Percentiles rank a stretch among this genome's conserved stretches.
phyloP scores from a whole-genome alignment of 2,888 invertebrate genomes.

The Phorcus lineatus region DNA sequence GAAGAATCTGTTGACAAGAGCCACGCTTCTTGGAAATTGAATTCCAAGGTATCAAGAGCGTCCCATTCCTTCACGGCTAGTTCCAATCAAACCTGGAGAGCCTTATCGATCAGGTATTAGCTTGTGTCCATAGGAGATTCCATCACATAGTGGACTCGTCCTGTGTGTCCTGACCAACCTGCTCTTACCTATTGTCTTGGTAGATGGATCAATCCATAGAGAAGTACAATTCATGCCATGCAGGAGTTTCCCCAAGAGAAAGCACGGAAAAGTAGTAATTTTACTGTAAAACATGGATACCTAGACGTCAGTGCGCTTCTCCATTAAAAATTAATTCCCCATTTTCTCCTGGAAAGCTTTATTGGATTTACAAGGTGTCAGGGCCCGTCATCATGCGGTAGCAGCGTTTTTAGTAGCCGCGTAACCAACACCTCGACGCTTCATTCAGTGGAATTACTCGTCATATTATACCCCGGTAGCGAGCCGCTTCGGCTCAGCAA shows the following conservation, averaged over 20 bases:
- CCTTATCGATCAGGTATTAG: not conserved
- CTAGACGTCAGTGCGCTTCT: not conserved
- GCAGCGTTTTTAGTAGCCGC: not conserved
- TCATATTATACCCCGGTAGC: not conserved
- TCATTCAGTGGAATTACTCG: not conserved
- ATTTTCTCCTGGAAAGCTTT: not conserved
- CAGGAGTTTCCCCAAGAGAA: not conserved
- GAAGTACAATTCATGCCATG: not conserved
- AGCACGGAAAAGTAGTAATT: not conserved
- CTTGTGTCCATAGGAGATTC: not conserved
- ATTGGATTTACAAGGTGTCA: not conserved
- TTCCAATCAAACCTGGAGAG: not conserved
- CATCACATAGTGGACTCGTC: not conserved
- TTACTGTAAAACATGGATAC: not conserved
- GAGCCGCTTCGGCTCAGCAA: not conserved
- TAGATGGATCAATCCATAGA: not conserved
- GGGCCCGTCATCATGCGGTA: not conserved
- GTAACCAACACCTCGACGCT: not conserved
- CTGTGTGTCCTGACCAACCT: not conserved
- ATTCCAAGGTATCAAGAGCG: not conserved
- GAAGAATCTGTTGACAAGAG: not conserved
- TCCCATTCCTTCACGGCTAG: not conserved
- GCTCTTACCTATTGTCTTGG: conserved; percentile 3
- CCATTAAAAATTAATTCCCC: not conserved
- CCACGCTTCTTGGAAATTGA: not conserved